Percentiles rank a stretch among this genome's conserved stretches.
Conservation (phyloP, 1,140 invertebrate species). For the Calycopis cecrops region DNA sequence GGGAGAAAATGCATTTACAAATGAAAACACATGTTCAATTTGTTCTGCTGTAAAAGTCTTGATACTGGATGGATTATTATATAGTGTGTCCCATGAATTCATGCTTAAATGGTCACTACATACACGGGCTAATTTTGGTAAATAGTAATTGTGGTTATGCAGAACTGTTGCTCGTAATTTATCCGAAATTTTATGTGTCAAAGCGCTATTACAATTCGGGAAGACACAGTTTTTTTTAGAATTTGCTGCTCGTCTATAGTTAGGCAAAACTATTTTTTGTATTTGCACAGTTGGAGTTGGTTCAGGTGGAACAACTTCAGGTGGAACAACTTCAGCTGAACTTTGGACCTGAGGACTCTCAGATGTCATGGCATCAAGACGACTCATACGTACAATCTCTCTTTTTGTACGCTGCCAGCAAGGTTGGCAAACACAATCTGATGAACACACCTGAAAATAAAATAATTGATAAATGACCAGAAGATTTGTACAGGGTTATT, state of each 20-base stretch:
- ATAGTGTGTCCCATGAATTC: slow-evolving; percentile 15
- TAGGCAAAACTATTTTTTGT: not conserved
- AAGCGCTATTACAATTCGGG: slow-evolving; percentile 2
- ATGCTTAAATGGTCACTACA: slow-evolving; percentile 1
- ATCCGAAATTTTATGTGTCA: slow-evolving; percentile 9
- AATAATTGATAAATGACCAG: too few species aligned
- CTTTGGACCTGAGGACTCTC: not conserved
- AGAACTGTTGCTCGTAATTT: slow-evolving; percentile 8
- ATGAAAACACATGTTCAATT: slow-evolving; percentile 18
- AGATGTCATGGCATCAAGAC: too few species aligned
- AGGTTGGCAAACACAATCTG: too few species aligned
- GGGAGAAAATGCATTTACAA: slow-evolving; percentile 18
- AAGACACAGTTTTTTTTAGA: slow-evolving; percentile 9
- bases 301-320: too few species aligned
- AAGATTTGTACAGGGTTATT: too few species aligned
- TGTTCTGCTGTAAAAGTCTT: slow-evolving; percentile 9
- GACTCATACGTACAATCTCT: too few species aligned
- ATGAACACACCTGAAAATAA: too few species aligned
- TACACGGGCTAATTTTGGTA: slow-evolving; percentile 8
- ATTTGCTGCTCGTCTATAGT: slow-evolving; percentile 1
- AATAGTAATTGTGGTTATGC: slow-evolving; percentile 4
- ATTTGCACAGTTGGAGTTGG: not conserved
- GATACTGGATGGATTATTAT: slow-evolving; percentile 10
- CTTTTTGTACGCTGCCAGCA: too few species aligned
- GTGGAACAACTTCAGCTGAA: not conserved